Evolutionary conservation across 2,888 invertebrate genomes (phyloP), one percentile per base, ranked within the genome.

Genomic region (Scrobipalpa costella): DNA sequence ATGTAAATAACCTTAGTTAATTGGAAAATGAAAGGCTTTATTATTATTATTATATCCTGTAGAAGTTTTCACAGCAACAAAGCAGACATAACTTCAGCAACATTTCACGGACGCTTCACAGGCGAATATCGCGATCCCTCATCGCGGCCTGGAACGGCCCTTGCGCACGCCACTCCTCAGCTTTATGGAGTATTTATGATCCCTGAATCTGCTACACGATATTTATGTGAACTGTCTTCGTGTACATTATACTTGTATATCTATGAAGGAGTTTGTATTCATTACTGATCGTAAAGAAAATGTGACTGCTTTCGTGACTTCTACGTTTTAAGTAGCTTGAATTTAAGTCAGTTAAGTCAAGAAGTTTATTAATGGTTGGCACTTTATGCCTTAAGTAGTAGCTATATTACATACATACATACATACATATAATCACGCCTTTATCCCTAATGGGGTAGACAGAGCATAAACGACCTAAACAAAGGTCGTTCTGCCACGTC

Each of bases 261-360:
- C 27, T 27, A 27, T 27, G 27, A 27, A 5, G 27, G 27, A 27
- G 27, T 55, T 15, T 55, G 55, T 55, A 55, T 34, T 34, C 55
- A 55, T 55, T 34, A 55, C 34, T 34, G 55, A 55, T 55, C 33
- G 34, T 55, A 34, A 55, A 34, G 55, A n/a, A 7, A 34, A 55
- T 33, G 55, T 7, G 27, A 55, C 7, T 7, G 55, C 55, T 15
- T 34, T 33, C 34, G 55, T 33, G 55, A 55, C 49, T 49, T 17
- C 17, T 3, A 44, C 7, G n/a, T 44, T 44, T n/a, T n/a, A n/a
- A n/a, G 5, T n/a, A n/a, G 8, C 1, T n/a, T 5, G 21, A 49
- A 49, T 49, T 49, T 49, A 17, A 49, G 13, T 44, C 5, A 2
- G 27, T 27, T 27, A 27, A 3, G 27, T 27, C 27, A 27, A 5